Evolutionary conservation across 2,113 vertebrate genomes (phyloP).

Genomic region (Mirza zaza): DNA sequence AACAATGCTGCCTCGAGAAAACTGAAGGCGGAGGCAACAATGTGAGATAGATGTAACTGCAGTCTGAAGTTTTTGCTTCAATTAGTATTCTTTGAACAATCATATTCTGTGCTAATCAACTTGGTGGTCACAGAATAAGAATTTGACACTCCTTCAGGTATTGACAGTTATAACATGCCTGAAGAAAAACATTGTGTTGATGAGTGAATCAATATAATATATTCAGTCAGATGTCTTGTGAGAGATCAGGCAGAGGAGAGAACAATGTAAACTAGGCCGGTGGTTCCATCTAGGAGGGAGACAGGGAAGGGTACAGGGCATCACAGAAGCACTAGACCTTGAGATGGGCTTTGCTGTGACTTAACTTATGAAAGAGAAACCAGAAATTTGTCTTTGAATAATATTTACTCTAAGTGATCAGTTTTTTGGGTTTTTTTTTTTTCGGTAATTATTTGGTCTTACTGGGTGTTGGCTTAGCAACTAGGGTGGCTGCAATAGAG

Average conservation of each 20-base stretch:
- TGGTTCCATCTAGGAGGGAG: not conserved
- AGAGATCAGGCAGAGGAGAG: not conserved
- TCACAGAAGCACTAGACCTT: not conserved
- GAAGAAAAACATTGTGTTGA: not conserved
- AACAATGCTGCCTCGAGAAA: not conserved
- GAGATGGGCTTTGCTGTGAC: not conserved
- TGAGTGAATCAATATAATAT: too few relatives aligned
- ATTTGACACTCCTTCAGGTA: not conserved
- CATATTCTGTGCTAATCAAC: not conserved
- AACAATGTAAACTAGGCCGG: not conserved
- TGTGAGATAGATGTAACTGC: not conserved
- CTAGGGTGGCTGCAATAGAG: too few relatives aligned
- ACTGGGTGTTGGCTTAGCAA: not conserved
- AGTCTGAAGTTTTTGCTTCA: not conserved
- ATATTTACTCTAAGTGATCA: not conserved
- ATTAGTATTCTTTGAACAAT: not conserved
- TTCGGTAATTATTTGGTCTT: not conserved
- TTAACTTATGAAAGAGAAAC: conserved; percentile 5
- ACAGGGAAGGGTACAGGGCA: not conserved
- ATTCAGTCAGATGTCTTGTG: not conserved
- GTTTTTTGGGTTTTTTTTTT: too few relatives aligned
- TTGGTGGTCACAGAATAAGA: not conserved
- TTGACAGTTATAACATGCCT: not conserved
- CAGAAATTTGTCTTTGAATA: not conserved
- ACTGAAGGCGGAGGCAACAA: not conserved